phyloP scores from a whole-genome alignment of 2,888 invertebrate species.

The Amphiduros pacificus region DNA sequence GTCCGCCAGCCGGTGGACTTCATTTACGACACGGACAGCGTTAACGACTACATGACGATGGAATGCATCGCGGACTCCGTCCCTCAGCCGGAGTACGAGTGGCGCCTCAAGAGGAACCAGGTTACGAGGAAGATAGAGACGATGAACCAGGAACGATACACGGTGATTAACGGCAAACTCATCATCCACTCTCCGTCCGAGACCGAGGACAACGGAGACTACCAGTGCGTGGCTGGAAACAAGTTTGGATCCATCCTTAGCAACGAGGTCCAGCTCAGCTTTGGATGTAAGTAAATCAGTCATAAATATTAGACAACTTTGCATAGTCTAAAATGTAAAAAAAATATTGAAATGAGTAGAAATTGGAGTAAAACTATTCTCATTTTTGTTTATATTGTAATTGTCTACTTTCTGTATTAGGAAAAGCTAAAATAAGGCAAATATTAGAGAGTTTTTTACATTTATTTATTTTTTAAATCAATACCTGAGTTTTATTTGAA shows the following conservation, averaged over 20 bases:
- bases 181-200: slow-evolving; percentile 41
- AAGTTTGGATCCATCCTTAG: slow-evolving; percentile 42
- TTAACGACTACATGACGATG: slow-evolving; percentile 27
- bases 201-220: slow-evolving; percentile 39
- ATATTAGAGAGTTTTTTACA: too few relatives aligned
- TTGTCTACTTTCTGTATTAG: too few relatives aligned
- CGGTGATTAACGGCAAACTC: slow-evolving; percentile 47
- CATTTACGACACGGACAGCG: slow-evolving; percentile 41
- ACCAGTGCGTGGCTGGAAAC: slow-evolving; percentile 47
- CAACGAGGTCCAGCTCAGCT: slow-evolving; percentile 37
- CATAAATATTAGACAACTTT: too few relatives aligned
- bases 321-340: too few relatives aligned
- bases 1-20: slow-evolving; percentile 25
- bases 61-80: slow-evolving; percentile 51
- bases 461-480: too few relatives aligned
- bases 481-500: too few relatives aligned
- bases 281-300: slow-evolving; percentile 51
- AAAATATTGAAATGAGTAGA: too few relatives aligned
- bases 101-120: slow-evolving; percentile 27
- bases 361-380: too few relatives aligned
- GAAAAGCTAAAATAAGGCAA: too few relatives aligned
- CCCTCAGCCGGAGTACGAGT: slow-evolving; percentile 38
- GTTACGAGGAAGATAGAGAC: slow-evolving; percentile 1
- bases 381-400: too few relatives aligned
- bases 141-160: slow-evolving; percentile 30